phyloP scores from a whole-genome alignment of 2,797 vertebrate genomes.

The Taenioides sp. region DNA sequence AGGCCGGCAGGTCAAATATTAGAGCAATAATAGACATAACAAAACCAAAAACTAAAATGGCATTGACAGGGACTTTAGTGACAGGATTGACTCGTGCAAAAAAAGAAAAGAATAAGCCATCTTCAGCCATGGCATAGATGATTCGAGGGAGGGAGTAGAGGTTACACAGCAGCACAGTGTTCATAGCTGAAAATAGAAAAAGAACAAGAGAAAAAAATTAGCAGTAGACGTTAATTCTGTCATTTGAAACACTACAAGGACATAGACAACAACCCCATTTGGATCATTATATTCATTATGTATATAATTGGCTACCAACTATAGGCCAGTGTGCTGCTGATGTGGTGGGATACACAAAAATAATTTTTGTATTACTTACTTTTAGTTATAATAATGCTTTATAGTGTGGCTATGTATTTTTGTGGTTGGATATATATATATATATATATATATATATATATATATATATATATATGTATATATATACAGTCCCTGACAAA shows the following conservation, averaged over 20 bases:
- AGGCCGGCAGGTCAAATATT: slow-evolving; percentile 89
- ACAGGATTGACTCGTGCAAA: slow-evolving; percentile 88
- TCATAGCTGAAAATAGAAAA: slow-evolving; percentile 86
- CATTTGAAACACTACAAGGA: no score
- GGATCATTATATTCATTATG: background rate
- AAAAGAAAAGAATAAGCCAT: slow-evolving; percentile 91
- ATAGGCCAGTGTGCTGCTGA: background rate
- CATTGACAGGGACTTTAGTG: slow-evolving; percentile 90
- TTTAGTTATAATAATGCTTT: no score
- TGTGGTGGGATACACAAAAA: background rate
- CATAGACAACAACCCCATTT: background rate
- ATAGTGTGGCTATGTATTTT: no score
- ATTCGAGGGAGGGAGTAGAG: slow-evolving; percentile 96
- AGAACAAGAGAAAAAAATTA: slow-evolving; percentile 52
- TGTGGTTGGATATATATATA: no score
- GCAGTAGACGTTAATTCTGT: no score
- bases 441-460: no score
- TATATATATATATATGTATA: no score
- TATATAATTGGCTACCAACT: background rate
- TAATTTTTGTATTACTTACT: no score
- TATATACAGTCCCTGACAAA: no score
- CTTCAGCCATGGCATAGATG: slow-evolving; percentile 93
- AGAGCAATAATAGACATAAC: slow-evolving; percentile 89
- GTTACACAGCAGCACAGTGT: slow-evolving; percentile 92
- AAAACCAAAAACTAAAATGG: slow-evolving; percentile 87